Percentiles rank a stretch among this genome's conserved stretches.
Evolutionary conservation across 2,888 invertebrate genomes (phyloP).

Genomic region (Heliothis peltigera): DNA sequence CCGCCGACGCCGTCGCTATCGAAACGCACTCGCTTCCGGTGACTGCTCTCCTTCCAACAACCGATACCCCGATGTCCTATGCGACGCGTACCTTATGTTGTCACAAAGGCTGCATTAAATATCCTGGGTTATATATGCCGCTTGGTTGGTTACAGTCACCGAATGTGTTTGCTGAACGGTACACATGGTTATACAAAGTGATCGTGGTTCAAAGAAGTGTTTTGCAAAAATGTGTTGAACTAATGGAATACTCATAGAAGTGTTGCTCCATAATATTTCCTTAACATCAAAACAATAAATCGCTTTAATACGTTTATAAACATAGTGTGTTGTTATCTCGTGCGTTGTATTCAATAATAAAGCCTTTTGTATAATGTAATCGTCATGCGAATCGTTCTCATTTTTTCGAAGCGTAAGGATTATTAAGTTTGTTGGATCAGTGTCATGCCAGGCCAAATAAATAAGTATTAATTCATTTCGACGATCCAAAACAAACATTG

Average conservation of each 20-base stretch:
- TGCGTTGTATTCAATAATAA: slow-evolving; percentile 66
- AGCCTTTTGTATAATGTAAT: slow-evolving; percentile 62
- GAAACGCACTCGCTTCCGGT: slow-evolving; percentile 84
- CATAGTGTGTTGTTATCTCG: slow-evolving; percentile 67
- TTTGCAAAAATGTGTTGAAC: slow-evolving; percentile 77
- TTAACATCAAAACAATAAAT: slow-evolving; percentile 68
- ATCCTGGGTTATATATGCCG: slow-evolving; percentile 42
- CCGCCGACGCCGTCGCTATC: slow-evolving; percentile 64
- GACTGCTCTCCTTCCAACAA: slow-evolving; percentile 78
- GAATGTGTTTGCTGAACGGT: slow-evolving; percentile 58
- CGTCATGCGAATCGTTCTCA: slow-evolving; percentile 24
- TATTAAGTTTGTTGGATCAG: slow-evolving; percentile 26
- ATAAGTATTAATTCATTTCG: not conserved
- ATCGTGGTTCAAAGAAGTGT: slow-evolving; percentile 57
- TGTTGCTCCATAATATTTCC: slow-evolving; percentile 63
- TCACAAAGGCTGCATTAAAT: slow-evolving; percentile 57
- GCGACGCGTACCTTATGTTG: slow-evolving; percentile 58
- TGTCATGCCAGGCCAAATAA: slow-evolving; percentile 24
- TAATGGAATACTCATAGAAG: slow-evolving; percentile 62
- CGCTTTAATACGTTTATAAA: slow-evolving; percentile 68
- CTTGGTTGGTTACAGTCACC: slow-evolving; percentile 66
- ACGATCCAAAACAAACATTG: slow-evolving; percentile 16
- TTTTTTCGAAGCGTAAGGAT: slow-evolving; percentile 8
- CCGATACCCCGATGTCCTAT: slow-evolving; percentile 47
- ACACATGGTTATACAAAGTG: slow-evolving; percentile 55